phyloP scores from a whole-genome alignment of 2,113 vertebrate species.

The Phodopus roborovskii region DNA sequence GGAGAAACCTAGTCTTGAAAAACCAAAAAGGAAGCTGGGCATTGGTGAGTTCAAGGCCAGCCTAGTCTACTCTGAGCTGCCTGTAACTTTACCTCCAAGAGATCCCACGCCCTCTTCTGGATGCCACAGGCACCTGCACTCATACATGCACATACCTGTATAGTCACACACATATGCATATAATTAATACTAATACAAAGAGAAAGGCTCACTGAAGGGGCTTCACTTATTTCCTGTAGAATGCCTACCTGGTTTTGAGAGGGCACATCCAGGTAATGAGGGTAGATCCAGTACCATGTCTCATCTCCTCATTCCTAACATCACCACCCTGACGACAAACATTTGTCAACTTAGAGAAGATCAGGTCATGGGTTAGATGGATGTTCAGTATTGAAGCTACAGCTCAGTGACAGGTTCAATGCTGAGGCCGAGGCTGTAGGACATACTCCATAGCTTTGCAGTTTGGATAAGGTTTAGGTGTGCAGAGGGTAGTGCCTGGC shows the following conservation, averaged over 20 bases:
- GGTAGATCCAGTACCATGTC: not conserved
- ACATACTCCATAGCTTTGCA: not conserved
- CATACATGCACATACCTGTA: no score
- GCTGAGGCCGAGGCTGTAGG: not conserved
- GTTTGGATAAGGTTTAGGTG: not conserved
- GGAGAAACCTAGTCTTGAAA: not conserved
- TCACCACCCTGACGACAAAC: not conserved
- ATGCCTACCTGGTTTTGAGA: not conserved
- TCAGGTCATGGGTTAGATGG: not conserved
- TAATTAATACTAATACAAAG: not conserved
- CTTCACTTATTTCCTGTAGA: not conserved
- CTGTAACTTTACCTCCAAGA: not conserved
- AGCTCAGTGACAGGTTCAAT: not conserved
- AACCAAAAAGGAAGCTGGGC: not conserved
- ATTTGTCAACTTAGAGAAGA: not conserved
- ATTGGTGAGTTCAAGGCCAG: no score
- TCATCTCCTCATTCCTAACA: not conserved
- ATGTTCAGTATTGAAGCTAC: not conserved
- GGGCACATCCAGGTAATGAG: not conserved
- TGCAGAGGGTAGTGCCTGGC: no score
- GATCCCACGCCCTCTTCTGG: not conserved
- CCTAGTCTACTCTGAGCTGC: no score
- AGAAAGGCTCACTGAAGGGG: not conserved
- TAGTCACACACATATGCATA: no score
- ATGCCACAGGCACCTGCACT: fast-evolving